Percentiles rank a stretch among this genome's conserved stretches.
Evolutionary conservation across 2,797 vertebrate genomes (phyloP).

Genomic region (Potorous gilbertii): DNA sequence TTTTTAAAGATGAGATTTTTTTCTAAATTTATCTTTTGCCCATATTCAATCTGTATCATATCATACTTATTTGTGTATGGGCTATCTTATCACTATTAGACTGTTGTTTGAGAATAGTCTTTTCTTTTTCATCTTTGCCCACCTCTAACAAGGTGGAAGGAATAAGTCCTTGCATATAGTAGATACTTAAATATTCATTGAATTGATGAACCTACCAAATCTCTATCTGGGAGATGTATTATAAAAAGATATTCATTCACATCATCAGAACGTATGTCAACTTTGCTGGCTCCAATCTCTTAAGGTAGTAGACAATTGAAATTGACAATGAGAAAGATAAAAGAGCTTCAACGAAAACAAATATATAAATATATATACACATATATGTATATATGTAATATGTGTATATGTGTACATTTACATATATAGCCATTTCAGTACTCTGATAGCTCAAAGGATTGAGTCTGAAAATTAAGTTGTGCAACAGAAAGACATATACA

Average conservation of each 20-base stretch:
- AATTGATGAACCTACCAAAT: not conserved
- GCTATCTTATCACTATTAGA: not conserved
- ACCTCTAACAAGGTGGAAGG: not conserved
- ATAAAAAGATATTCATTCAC: conserved; percentile 1
- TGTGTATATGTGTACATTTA: too few relatives aligned
- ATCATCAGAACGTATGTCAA: not conserved
- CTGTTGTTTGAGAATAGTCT: not conserved
- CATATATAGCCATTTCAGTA: conserved; percentile 51
- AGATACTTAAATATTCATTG: not conserved
- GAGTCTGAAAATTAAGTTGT: not conserved
- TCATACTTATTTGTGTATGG: not conserved
- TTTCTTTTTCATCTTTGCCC: not conserved
- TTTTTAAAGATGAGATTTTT: too few relatives aligned
- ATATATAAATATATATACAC: not conserved
- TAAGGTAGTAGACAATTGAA: conserved; percentile 54
- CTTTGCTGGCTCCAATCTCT: conserved; percentile 27
- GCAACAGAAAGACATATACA: not conserved
- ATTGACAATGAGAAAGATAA: conserved; percentile 44
- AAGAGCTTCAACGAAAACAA: conserved; percentile 23
- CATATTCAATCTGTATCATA: not conserved
- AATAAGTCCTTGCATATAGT: not conserved
- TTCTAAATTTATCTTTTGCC: not conserved
- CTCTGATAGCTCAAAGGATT: conserved; percentile 32
- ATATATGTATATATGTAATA: too few relatives aligned
- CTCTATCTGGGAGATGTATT: not conserved